phyloP scores from a whole-genome alignment of 64 coral and sea anemone genomes.

The Pocillopora damicornis region DNA sequence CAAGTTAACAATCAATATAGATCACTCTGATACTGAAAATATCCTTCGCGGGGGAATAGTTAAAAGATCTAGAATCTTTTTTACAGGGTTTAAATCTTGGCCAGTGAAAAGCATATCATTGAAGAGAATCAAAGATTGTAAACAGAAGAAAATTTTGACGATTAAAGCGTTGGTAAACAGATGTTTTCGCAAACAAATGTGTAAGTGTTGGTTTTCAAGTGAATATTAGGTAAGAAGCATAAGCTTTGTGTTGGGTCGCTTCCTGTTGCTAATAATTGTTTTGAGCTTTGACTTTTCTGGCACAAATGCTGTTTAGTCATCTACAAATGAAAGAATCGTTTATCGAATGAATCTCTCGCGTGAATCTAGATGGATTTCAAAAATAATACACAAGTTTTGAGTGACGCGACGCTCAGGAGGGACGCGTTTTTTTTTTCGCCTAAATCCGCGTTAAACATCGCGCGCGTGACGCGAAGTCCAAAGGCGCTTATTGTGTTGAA shows the following conservation, averaged over 20 bases:
- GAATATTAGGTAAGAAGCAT: background rate
- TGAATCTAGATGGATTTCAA: background rate
- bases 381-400: background rate
- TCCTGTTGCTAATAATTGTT: no score
- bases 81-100: background rate
- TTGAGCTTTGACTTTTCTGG: background rate
- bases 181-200: background rate
- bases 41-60: background rate
- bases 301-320: background rate
- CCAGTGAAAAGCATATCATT: background rate
- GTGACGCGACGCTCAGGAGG: constrained; percentile 19
- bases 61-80: background rate
- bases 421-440: background rate
- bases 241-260: background rate
- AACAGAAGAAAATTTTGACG: background rate
- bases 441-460: constrained; percentile 2
- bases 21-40: background rate
- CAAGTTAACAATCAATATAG: constrained; percentile 28
- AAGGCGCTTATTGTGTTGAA: constrained; percentile 12
- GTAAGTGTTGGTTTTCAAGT: background rate
- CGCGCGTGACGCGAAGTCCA: constrained; percentile 33
- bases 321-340: background rate
- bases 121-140: background rate
- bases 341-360: background rate
- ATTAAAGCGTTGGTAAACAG: background rate